Evolutionary conservation across 1,140 invertebrate species (phyloP), one percentile per base, ranked within the genome.

Genomic region (Diploscapter pachys): DNA sequence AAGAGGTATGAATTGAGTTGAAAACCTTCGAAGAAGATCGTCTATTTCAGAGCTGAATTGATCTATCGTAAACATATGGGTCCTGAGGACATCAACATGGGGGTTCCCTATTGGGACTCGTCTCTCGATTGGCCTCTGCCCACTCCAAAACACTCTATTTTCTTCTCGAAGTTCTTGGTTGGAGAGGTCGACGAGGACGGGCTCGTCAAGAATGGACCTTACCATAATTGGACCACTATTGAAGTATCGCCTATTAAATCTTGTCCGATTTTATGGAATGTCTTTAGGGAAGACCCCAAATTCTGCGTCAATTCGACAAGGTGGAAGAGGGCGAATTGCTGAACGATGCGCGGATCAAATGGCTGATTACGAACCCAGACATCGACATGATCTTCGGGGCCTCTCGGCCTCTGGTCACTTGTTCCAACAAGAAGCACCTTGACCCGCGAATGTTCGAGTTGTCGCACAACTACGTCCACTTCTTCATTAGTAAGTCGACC

Each of bases 91-190:
- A 56, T 64, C 5, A 64, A 74, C 56, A 66, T 79, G 53, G 77
- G 73, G 11, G 53, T 80, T 51, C 79, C 79, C 49, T 80, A 80
- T 49, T 80, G 79, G 79, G 79, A 80, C 64, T 63, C 71, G 5
- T 68, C 73, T 2, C 70, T 80, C 6, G 79, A 80, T 71, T 61
- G 72, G 13, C 52, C 57, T 11, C 56, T 80, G 8, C 79, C 79
- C 1, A 73, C 79, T 48, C 74, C 72, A 31, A 75, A 72, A 13
- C 77, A 80, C 68, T 80, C 78, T 5, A 76, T 80, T 49, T 70
- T 79, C 13, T 80, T 75, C 61, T 69, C 77, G 2, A 65, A 75
- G 6, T n/a, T 66, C 9, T 76, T 80, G 53, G 54, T 80, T 63
- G 79, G 79, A 3, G 78, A 76, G 49, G 70, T 72, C 9, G 77